phyloP scores from a whole-genome alignment of 2,113 vertebrate species.

The Sakesphorus luctuosus region DNA sequence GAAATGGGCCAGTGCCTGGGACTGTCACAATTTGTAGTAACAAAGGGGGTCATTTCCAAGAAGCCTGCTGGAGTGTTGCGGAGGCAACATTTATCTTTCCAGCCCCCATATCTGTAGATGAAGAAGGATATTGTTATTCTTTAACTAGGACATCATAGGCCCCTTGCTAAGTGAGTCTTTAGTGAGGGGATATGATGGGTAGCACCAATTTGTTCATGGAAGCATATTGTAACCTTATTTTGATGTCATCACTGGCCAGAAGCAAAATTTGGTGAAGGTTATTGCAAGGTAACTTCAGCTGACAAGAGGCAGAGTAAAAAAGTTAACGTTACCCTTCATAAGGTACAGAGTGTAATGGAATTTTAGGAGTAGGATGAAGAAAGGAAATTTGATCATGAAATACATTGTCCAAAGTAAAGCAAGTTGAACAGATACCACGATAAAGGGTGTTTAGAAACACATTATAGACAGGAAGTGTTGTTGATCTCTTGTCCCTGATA shows the following conservation, averaged over 20 bases:
- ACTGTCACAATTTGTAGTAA: not conserved
- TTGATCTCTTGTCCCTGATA: not conserved
- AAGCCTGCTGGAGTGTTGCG: not conserved
- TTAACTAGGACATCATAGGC: not conserved
- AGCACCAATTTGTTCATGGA: not conserved
- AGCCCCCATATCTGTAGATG: not conserved
- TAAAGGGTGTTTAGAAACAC: not conserved
- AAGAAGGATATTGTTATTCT: not conserved
- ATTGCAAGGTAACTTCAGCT: not conserved
- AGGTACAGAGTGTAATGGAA: not conserved
- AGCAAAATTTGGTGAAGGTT: not conserved
- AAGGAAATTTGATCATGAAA: not conserved
- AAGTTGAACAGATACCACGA: rapidly evolving
- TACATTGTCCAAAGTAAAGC: not conserved
- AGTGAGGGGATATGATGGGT: not conserved
- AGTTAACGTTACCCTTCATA: not conserved
- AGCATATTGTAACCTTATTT: not conserved
- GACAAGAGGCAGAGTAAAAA: not conserved
- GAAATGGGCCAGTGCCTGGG: not conserved
- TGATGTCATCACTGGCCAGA: not conserved
- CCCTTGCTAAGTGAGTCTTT: not conserved
- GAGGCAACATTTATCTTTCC: not conserved
- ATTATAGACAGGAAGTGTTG: not conserved
- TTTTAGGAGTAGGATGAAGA: not conserved
- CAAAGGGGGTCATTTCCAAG: not conserved